Conservation (phyloP, 2,797 vertebrate genomes). For the Microhierax caerulescens region DNA sequence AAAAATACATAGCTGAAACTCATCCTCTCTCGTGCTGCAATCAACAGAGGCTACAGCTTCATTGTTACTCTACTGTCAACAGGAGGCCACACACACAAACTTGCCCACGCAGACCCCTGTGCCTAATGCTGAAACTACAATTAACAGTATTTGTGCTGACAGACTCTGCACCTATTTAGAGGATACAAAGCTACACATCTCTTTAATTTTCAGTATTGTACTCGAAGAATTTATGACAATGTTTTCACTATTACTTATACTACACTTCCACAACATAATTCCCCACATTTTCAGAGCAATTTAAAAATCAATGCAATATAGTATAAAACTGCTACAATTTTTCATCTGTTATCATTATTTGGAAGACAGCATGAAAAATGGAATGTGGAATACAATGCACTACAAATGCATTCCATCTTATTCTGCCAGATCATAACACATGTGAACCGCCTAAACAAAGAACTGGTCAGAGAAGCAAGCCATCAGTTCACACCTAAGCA, state of each 20-base stretch:
- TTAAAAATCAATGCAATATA: neutral
- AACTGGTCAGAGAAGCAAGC: neutral
- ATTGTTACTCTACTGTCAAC: neutral
- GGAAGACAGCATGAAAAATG: neutral
- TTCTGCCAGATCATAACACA: fast-evolving
- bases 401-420: neutral
- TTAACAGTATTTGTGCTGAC: neutral
- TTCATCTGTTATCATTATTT: neutral
- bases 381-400: neutral
- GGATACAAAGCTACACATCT: neutral
- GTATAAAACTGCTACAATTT: neutral
- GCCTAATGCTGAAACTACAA: neutral
- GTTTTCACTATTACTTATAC: neutral
- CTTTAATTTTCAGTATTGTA: neutral
- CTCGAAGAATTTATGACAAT: fast-evolving
- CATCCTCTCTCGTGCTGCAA: neutral
- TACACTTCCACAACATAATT: fast-evolving
- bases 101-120: neutral
- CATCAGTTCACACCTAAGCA: fast-evolving
- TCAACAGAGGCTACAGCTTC: neutral
- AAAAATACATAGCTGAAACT: neutral
- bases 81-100: neutral
- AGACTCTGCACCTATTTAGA: neutral
- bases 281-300: neutral
- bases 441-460: neutral